A percentile compares a stretch with the other conserved stretches of the same genome.
phyloP scores from a whole-genome alignment of 2,113 vertebrate species.

The Prunella himalayana region DNA sequence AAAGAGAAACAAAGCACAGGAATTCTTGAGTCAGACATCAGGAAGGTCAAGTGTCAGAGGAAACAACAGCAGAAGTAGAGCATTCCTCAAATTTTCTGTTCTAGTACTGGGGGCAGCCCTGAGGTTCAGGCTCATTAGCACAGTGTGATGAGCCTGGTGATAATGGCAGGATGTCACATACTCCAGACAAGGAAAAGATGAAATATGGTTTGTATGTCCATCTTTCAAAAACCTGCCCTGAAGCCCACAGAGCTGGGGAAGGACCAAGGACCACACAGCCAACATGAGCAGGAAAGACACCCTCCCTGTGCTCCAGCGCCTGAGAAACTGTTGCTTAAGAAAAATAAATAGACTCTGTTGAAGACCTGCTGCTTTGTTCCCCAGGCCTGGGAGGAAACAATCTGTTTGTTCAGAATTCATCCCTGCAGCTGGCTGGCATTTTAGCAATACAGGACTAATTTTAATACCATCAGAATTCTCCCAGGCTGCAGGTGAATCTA shows the following conservation, averaged over 20 bases:
- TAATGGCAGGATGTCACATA: background rate
- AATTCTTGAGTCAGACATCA: background rate
- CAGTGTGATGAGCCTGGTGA: background rate
- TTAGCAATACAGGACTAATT: background rate
- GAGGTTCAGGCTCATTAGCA: background rate
- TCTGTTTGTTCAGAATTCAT: background rate
- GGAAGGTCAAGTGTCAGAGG: background rate
- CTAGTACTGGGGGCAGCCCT: background rate
- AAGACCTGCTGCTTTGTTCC: background rate
- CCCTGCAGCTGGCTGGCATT: background rate
- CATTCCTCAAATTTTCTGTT: background rate
- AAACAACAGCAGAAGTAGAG: background rate
- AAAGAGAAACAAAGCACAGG: background rate
- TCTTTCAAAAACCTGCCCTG: background rate
- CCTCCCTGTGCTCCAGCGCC: background rate
- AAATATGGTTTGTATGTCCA: background rate
- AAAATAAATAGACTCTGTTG: background rate
- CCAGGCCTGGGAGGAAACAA: background rate
- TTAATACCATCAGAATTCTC: background rate
- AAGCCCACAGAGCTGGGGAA: background rate
- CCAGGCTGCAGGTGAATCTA: constrained; percentile 2
- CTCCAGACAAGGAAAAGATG: background rate
- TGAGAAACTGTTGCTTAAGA: background rate
- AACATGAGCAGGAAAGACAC: accelerated
- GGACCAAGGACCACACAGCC: background rate